Evolutionary conservation across 2,113 vertebrate genomes (phyloP), one percentile per base, ranked within the genome.

Genomic region (Cervus canadensis): DNA sequence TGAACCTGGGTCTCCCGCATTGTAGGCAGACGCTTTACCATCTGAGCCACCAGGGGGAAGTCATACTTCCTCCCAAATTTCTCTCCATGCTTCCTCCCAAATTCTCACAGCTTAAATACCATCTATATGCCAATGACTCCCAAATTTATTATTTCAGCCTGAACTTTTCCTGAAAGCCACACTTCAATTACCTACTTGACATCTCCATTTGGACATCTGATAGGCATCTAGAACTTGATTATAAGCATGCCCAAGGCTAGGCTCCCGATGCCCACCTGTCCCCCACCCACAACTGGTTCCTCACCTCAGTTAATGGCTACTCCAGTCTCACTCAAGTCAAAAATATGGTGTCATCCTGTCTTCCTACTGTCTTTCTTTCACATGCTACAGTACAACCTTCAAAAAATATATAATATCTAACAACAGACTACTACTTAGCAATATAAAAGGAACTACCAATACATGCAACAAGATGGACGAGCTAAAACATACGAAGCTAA

Each of bases 391-490:
- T 26, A 83, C 45, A 74, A 95, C 13, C 26, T 95, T 97, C 67
- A 93, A 85, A 95, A 95, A 79, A 52, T 1, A 93, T 62, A 64
- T 3, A 64, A 48, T 54, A 81, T 36, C 25, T 87, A 87, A 79
- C 26, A 64, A 81, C 5, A 76, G 13, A 93, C 43, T 81, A 87
- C 36, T 78, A 74, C 28, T 88, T 91, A 74, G 50, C 43, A 85
- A 88, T 26, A 87, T 28, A 90, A 94, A 94, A 92, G 45, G n/a
- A 96, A 96, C 43, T 52, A 91, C 40, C 52, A 94, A 91, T 62
- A 56, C 14, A 89, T 81, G 17, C 12, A 83, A 28, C 56, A 96
- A 83, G 11, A 94, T 48, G 25, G 57, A 33, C 2, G 0, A 62
- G n/a, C 26, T 64, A 79, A 79, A 91, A 43, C 28, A 91, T 45